Percentiles rank a stretch among this genome's conserved stretches.
Evolutionary conservation across 2,888 invertebrate genomes (phyloP).

Genomic region (Antheraea assamensis): DNA sequence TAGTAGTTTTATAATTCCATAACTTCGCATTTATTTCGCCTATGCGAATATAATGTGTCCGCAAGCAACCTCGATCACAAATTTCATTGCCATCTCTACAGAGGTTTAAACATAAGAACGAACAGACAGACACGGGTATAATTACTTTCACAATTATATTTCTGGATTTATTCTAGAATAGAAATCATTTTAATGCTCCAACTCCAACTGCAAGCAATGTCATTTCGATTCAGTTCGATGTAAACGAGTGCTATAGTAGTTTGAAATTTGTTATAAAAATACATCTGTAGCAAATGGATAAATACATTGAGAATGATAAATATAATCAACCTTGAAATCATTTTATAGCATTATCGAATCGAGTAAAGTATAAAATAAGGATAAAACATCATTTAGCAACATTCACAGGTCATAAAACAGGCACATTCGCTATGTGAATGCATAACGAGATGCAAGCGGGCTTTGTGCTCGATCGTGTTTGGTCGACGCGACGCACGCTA

Average conservation of each 20-base stretch:
- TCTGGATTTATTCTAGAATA: too few relatives aligned
- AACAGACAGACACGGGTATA: too few relatives aligned
- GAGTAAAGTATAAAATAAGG: slow-evolving; percentile 8
- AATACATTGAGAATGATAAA: neutral
- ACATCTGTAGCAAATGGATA: neutral
- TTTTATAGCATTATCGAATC: neutral
- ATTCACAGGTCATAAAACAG: slow-evolving; percentile 33
- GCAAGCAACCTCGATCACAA: too few relatives aligned
- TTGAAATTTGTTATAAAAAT: neutral
- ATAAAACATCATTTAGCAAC: slow-evolving; percentile 23
- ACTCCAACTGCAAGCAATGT: too few relatives aligned
- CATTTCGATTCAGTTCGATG: neutral
- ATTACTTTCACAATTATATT: too few relatives aligned
- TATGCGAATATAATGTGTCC: too few relatives aligned
- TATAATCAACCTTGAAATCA: neutral
- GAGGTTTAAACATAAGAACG: too few relatives aligned
- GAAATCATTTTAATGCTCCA: too few relatives aligned
- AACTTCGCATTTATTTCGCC: too few relatives aligned
- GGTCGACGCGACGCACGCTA: neutral
- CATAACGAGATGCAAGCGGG: slow-evolving; percentile 14
- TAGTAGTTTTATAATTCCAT: too few relatives aligned
- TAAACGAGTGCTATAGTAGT: neutral
- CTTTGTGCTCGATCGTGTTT: slow-evolving; percentile 16
- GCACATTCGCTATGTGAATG: slow-evolving; percentile 28
- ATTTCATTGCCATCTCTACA: too few relatives aligned